Evolutionary conservation across 1,140 invertebrate genomes (phyloP).

Genomic region (Nasonia giraulti): DNA sequence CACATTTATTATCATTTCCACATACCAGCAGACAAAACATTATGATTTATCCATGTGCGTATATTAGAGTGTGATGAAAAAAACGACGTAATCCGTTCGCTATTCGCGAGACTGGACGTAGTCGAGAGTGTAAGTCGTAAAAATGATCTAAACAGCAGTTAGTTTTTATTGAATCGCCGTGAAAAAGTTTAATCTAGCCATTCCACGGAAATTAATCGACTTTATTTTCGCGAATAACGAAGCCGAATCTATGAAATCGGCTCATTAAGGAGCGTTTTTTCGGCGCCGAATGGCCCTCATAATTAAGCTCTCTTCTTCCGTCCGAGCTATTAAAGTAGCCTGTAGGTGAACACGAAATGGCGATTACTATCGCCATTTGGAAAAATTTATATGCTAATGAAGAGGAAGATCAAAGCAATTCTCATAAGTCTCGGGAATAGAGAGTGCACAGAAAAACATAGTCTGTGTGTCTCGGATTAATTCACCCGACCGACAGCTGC

Average conservation of each 20-base stretch:
- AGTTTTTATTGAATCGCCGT: background rate
- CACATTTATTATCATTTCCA: background rate
- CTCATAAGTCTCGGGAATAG: background rate
- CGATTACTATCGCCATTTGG: constrained; percentile 43
- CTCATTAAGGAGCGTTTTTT: constrained; percentile 61
- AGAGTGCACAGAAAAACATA: background rate
- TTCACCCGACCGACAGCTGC: background rate
- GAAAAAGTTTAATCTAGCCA: background rate
- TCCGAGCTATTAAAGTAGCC: background rate
- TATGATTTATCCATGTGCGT: background rate
- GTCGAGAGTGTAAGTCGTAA: background rate
- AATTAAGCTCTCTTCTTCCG: constrained; percentile 56
- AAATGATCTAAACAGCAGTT: constrained; percentile 15
- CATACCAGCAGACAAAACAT: background rate
- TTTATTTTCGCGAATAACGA: constrained; percentile 42
- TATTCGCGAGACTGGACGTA: background rate
- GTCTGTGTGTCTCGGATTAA: background rate
- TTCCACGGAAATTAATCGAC: background rate
- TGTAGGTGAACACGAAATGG: constrained; percentile 33
- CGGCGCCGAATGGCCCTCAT: constrained; percentile 55
- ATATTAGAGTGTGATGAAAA: background rate
- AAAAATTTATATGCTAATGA: constrained; percentile 51
- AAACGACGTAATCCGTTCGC: background rate
- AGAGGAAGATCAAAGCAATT: background rate
- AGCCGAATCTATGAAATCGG: constrained; percentile 57